A percentile compares a stretch with the other conserved stretches of the same genome.
phyloP scores from a whole-genome alignment of 2,797 vertebrate genomes.

The Cetoscarus ocellatus region DNA sequence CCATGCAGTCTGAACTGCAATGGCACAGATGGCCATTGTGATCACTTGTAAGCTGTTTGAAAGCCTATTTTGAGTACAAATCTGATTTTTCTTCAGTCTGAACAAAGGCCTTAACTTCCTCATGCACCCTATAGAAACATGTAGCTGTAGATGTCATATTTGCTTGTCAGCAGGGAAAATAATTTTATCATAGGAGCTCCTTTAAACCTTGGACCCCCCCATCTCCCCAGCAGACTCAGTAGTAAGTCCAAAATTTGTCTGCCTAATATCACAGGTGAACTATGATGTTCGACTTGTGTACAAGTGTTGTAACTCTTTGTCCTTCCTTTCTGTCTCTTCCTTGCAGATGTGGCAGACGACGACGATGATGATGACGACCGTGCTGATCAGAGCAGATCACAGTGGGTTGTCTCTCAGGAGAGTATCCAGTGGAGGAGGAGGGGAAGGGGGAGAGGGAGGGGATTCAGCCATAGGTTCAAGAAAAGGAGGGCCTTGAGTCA shows the following conservation, averaged over 20 bases:
- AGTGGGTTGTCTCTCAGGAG: slow-evolving; percentile 75
- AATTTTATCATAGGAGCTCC: slow-evolving; percentile 17
- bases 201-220: slow-evolving; percentile 32
- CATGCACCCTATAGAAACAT: slow-evolving; percentile 23
- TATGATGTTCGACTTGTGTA: neutral
- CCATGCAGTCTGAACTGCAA: neutral
- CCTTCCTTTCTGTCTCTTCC: slow-evolving; percentile 49
- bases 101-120: neutral
- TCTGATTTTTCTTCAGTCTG: neutral
- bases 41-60: neutral
- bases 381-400: slow-evolving; percentile 69
- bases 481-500: slow-evolving; percentile 52
- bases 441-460: slow-evolving; percentile 59
- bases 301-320: slow-evolving; percentile 25
- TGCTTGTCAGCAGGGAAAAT: slow-evolving; percentile 17
- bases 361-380: slow-evolving; percentile 75
- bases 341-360: slow-evolving; percentile 78
- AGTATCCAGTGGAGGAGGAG: slow-evolving; percentile 58
- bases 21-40: neutral
- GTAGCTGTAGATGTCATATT: slow-evolving; percentile 43
- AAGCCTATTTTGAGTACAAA: neutral
- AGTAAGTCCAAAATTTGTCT: slow-evolving; percentile 34
- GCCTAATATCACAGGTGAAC: slow-evolving; percentile 27
- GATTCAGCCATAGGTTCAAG: slow-evolving; percentile 56
- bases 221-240: slow-evolving; percentile 33